Conservation (phyloP, 1,140 invertebrate genomes). For the Drosophila murphyi region DNA sequence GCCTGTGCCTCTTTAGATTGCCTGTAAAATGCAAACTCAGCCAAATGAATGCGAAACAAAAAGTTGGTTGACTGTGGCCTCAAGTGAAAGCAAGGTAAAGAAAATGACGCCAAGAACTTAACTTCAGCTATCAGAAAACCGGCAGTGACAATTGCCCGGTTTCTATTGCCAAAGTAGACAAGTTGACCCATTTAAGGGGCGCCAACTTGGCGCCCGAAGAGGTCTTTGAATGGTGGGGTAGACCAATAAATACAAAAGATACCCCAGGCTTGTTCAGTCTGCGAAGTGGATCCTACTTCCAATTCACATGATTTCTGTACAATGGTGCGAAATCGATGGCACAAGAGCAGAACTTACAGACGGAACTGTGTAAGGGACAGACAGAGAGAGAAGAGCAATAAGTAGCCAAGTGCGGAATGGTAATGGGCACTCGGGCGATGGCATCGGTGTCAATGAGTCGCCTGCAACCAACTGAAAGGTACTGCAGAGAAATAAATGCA, state of each 20-base stretch:
- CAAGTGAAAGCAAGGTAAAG: constrained; percentile 15
- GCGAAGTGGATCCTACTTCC: constrained; percentile 17
- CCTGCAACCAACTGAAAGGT: constrained; percentile 11
- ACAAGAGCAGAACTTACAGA: constrained; percentile 29
- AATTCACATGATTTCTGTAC: constrained; percentile 44
- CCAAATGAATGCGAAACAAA: constrained; percentile 34
- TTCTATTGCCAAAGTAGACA: constrained; percentile 64
- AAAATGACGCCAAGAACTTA: neutral
- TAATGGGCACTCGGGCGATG: constrained; percentile 28
- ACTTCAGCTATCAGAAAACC: constrained; percentile 8
- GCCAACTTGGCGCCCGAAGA: constrained; percentile 19
- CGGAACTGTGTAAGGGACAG: neutral
- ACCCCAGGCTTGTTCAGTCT: constrained; percentile 6
- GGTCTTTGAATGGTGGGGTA: neutral
- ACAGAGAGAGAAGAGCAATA: constrained; percentile 2
- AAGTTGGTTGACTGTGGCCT: constrained; percentile 8
- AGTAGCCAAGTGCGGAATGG: constrained; percentile 40
- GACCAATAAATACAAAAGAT: constrained; percentile 18
- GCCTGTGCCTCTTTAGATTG: constrained; percentile 10
- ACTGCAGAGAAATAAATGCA: constrained; percentile 28
- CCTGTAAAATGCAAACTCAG: constrained; percentile 55
- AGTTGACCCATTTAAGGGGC: constrained; percentile 69
- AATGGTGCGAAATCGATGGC: constrained; percentile 47
- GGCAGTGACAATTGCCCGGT: constrained; percentile 69
- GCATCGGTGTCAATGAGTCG: constrained; percentile 46